These are phyloP conservation scores for Epizoanthus ramosus DNA, from an alignment of 92 coral and sea anemone species.

Conservation along the genomic window DNA sequence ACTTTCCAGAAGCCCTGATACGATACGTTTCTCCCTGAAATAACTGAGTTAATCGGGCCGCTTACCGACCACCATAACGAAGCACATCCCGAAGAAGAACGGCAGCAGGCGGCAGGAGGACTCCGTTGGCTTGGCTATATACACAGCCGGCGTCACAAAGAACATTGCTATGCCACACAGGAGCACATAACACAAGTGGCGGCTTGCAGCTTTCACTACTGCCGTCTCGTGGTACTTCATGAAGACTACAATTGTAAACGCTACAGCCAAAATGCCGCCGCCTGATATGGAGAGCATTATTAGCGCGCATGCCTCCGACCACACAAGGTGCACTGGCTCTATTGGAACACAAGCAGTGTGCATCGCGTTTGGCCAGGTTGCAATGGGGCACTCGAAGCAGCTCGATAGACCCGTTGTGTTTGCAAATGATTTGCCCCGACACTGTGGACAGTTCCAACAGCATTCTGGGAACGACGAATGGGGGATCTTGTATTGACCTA, in stretches of 20 bases:
- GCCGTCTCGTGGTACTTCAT: slow-evolving; percentile 60
- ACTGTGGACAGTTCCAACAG: slow-evolving; percentile 77
- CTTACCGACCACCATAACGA: slow-evolving; percentile 74
- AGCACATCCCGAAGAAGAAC: slow-evolving; percentile 67
- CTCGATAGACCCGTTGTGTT: slow-evolving; percentile 61
- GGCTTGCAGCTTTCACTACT: slow-evolving; percentile 76
- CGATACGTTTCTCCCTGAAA: too few species aligned
- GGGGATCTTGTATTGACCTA: slow-evolving; percentile 68
- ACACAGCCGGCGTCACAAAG: slow-evolving; percentile 61
- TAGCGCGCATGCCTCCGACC: slow-evolving; percentile 61
- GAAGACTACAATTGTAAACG: slow-evolving; percentile 54
- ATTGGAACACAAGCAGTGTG: slow-evolving; percentile 66
- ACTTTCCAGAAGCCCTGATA: too few species aligned
- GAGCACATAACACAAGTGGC: slow-evolving; percentile 68
- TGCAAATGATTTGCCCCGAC: slow-evolving; percentile 62
- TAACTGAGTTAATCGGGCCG: too few species aligned
- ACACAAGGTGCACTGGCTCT: slow-evolving; percentile 54
- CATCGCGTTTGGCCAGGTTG: slow-evolving; percentile 68
- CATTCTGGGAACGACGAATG: slow-evolving; percentile 74
- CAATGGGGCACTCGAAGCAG: slow-evolving; percentile 70
- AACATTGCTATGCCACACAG: slow-evolving; percentile 68
- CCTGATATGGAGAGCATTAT: slow-evolving; percentile 58
- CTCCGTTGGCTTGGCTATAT: slow-evolving; percentile 53
- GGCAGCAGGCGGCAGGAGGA: slow-evolving; percentile 62
- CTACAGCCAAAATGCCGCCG: slow-evolving; percentile 46